Evolutionary conservation across 2,113 vertebrate species (phyloP), one percentile per base, ranked within the genome.

Genomic region (Euleptes europaea): DNA sequence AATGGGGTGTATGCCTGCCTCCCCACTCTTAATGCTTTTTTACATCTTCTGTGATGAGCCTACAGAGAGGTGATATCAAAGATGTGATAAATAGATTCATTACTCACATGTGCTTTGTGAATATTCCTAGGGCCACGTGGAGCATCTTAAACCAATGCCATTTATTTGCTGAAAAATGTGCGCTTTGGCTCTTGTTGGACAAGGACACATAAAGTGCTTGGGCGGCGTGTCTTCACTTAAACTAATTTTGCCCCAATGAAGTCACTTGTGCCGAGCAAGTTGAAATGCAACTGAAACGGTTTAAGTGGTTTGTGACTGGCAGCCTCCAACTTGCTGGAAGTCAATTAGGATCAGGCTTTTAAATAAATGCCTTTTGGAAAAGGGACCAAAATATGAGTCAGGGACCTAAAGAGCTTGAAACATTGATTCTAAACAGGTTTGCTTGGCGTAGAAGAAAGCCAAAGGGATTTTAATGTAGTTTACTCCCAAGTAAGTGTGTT

Each of bases 291-390:
- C 63, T 38, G 42, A 6, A 40, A 10, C n/a, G 63, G 66, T 57
- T 83, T 78, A 78, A 57, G 17, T 72, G 44, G 73, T 77, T 76
- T 84, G 65, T 35, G 66, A 79, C 35, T 72, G 76, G 67, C 54
- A 79, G 38, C 69, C 54, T 35, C 12, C 66, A 38, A 26, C n/a
- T 73, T 79, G 67, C 40, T 73, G 40, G 67, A 78, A 63, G 54
- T 69, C 67, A 26, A 23, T 28, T 40, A 33, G 69, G 69, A 85
- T 85, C 63, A 79, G 67, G 38, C 51, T 72, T 40, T 77, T 28
- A 72, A 65, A 28, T 28, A 72, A 65, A 28, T 49, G 23, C 40
- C 10, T 57, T 71, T 57, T 72, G 66, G 44, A 63, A 72, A 47
- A 28, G n/a, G 12, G 51, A 84, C 47, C 21, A 76, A 13, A 38